These are phyloP conservation scores for Plutomurus gul DNA, from an alignment of 1,140 invertebrate genomes.

Conservation along the genomic window DNA sequence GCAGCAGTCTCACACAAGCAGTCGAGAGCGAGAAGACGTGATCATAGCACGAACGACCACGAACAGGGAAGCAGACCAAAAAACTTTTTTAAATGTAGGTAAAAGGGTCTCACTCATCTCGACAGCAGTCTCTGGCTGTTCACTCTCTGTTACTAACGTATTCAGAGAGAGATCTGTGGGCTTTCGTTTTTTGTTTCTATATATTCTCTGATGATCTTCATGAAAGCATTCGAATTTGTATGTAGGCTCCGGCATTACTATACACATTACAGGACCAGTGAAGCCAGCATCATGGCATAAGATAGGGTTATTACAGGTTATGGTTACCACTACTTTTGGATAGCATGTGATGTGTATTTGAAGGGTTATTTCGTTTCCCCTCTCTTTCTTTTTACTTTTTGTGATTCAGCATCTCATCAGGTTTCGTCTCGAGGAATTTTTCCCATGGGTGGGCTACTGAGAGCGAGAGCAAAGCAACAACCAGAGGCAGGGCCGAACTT, in stretches of 20 bases:
- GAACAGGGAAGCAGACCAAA: too few species aligned
- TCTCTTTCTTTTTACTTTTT: slow-evolving; percentile 33
- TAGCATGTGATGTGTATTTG: slow-evolving; percentile 13
- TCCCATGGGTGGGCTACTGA: slow-evolving; percentile 44
- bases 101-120: slow-evolving; percentile 4
- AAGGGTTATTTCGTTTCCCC: slow-evolving; percentile 43
- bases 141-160: not conserved
- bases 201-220: slow-evolving; percentile 4
- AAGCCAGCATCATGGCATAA: not conserved
- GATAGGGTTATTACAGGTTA: slow-evolving; percentile 43
- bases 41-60: too few species aligned
- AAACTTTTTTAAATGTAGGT: slow-evolving; percentile 15
- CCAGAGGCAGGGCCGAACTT: slow-evolving; percentile 15
- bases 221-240: not conserved
- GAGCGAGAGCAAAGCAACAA: not conserved
- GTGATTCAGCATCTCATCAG: slow-evolving; percentile 47
- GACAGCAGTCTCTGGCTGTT: not conserved
- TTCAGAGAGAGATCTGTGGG: not conserved
- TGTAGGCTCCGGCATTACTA: too few species aligned
- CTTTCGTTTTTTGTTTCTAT: slow-evolving; percentile 6
- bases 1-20: not conserved
- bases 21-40: too few species aligned
- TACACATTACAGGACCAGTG: not conserved
- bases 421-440: slow-evolving; percentile 44
- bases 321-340: not conserved